phyloP scores from a whole-genome alignment of 2,113 vertebrate genomes.

The Lathamus discolor region DNA sequence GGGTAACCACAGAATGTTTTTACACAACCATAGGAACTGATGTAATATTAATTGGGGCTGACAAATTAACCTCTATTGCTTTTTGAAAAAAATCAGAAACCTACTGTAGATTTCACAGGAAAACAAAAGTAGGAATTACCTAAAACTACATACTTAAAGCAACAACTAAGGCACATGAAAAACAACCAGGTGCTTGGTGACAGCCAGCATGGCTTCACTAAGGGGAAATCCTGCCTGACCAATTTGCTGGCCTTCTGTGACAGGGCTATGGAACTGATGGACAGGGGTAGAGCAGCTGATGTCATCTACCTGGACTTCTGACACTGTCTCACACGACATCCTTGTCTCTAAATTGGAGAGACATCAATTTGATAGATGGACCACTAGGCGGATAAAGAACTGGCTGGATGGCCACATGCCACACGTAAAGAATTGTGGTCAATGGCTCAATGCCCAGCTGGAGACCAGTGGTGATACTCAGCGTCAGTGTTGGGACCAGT shows the following conservation, averaged over 20 bases:
- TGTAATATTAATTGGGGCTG: background rate
- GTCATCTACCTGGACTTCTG: no score
- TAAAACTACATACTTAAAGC: background rate
- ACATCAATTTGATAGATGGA: no score
- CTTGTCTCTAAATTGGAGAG: no score
- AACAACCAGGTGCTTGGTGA: background rate
- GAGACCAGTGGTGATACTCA: no score
- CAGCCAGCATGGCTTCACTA: background rate
- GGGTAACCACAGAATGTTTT: background rate
- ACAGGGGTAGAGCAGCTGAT: no score
- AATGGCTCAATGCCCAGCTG: no score
- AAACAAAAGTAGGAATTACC: background rate
- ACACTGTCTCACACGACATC: no score
- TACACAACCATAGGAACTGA: background rate
- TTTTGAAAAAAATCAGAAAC: background rate
- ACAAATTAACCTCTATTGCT: background rate
- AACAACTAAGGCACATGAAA: background rate
- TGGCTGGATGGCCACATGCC: no score
- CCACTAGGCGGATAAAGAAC: no score
- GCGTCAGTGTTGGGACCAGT: no score
- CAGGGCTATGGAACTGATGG: no score
- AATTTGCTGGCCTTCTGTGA: background rate
- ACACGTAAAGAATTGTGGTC: no score
- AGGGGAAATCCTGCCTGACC: background rate
- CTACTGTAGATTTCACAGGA: background rate